Evolutionary conservation across 2,888 invertebrate species (phyloP).

Genomic region (Chirona hameri): DNA sequence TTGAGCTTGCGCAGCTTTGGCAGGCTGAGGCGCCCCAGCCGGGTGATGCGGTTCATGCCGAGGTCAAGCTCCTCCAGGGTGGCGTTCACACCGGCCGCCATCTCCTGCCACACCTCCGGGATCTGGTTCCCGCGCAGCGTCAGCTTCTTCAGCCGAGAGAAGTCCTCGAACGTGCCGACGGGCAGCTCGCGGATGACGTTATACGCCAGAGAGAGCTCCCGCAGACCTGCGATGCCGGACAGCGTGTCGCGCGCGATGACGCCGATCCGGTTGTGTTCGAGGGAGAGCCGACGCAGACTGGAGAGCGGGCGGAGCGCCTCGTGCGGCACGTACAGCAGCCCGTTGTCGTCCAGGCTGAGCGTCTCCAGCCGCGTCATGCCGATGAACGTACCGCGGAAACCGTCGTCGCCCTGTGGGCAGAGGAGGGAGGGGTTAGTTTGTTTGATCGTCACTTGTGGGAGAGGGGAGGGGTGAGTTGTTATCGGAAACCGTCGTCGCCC

Average conservation of each 20-base stretch:
- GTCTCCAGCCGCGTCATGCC: constrained; percentile 72
- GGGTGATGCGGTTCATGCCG: constrained; percentile 50
- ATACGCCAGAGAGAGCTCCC: constrained; percentile 64
- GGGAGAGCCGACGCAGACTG: constrained; percentile 62
- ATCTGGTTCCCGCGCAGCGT: constrained; percentile 77
- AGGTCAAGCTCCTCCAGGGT: constrained; percentile 75
- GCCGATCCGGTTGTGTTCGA: constrained; percentile 79
- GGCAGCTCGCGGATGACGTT: constrained; percentile 73
- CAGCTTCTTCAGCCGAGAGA: constrained; percentile 67
- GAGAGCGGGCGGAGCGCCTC: constrained; percentile 74
- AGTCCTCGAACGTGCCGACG: constrained; percentile 70
- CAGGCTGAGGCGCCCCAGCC: constrained; percentile 40
- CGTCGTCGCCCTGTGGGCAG: background rate
- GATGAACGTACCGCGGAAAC: constrained; percentile 68
- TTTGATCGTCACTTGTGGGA: too few species aligned
- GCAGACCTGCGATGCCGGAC: constrained; percentile 59
- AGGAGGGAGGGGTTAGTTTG: too few species aligned
- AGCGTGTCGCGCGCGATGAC: constrained; percentile 72
- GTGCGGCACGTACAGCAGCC: constrained; percentile 78
- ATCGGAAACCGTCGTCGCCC: background rate
- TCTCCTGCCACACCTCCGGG: constrained; percentile 64
- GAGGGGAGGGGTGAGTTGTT: background rate
- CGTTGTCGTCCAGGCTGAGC: constrained; percentile 78
- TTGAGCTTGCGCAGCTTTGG: constrained; percentile 41
- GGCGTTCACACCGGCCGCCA: constrained; percentile 70